Conservation (phyloP, 2,888 invertebrate genomes). For the Drosophila kambysellisi region DNA sequence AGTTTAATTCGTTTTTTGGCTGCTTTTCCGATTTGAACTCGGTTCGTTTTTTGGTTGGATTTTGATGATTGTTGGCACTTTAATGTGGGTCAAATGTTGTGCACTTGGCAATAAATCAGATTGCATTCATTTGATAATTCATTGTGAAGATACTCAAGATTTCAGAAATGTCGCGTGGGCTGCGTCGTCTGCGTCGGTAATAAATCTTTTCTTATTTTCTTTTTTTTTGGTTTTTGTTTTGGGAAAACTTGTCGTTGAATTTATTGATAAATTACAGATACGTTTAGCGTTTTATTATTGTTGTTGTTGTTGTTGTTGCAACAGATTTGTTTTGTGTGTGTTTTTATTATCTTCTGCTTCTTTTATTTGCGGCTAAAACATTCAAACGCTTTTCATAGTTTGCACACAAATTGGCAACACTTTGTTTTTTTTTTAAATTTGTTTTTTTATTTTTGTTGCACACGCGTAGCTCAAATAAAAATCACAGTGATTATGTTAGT, state of each 20-base stretch:
- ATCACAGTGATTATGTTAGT: slow-evolving; percentile 80
- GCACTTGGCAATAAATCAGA: slow-evolving; percentile 76
- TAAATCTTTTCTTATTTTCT: slow-evolving; percentile 54
- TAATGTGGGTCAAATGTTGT: slow-evolving; percentile 70
- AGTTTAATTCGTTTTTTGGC: slow-evolving; percentile 5
- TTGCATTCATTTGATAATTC: slow-evolving; percentile 54
- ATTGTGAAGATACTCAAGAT: slow-evolving; percentile 33
- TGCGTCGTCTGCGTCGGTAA: slow-evolving; percentile 62
- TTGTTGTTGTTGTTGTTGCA: slow-evolving; percentile 43
- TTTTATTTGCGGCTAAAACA: slow-evolving; percentile 48
- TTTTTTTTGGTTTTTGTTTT: slow-evolving; percentile 33
- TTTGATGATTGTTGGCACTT: slow-evolving; percentile 31
- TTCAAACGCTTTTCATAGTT: slow-evolving; percentile 66
- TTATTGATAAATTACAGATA: slow-evolving; percentile 41
- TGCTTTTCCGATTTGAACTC: slow-evolving; percentile 9
- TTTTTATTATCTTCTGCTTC: slow-evolving; percentile 9
- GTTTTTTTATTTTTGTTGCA: slow-evolving; percentile 55
- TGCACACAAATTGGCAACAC: slow-evolving; percentile 48
- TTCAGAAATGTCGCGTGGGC: slow-evolving; percentile 68
- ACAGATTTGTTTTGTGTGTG: slow-evolving; percentile 42
- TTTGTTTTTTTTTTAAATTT: slow-evolving; percentile 20
- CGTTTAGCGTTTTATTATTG: slow-evolving; percentile 33
- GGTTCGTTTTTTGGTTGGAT: slow-evolving; percentile 4
- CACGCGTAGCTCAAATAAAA: slow-evolving; percentile 76
- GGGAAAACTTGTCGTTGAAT: slow-evolving; percentile 34